These are phyloP conservation scores for Bombyx huttoni DNA, from an alignment of 2,888 invertebrate species.

Conservation along the genomic window DNA sequence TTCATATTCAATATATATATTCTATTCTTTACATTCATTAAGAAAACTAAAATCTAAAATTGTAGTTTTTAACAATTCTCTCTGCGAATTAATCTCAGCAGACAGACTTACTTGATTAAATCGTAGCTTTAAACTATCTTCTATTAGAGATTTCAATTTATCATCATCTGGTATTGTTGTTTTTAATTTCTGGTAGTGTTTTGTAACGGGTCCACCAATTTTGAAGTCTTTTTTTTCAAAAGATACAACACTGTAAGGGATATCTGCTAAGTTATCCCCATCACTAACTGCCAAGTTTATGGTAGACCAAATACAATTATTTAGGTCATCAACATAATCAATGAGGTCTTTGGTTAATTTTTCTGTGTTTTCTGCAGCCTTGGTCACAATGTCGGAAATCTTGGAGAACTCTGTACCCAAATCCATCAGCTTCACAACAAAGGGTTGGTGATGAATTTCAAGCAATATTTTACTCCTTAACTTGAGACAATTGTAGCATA, in stretches of 20 bases:
- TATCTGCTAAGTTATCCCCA: slow-evolving; percentile 38
- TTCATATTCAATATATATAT: too few relatives aligned
- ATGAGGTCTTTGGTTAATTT: slow-evolving; percentile 36
- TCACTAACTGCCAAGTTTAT: slow-evolving; percentile 47
- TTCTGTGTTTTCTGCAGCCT: slow-evolving; percentile 44
- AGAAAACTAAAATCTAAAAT: slow-evolving; percentile 54
- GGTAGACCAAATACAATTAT: slow-evolving; percentile 52
- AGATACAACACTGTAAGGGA: slow-evolving; percentile 61
- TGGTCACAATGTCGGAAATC: slow-evolving; percentile 47
- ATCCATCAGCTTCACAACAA: slow-evolving; percentile 53
- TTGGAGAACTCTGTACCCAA: slow-evolving; percentile 53
- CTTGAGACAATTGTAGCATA: slow-evolving; percentile 71
- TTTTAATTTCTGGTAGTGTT: slow-evolving; percentile 32
- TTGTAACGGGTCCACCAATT: slow-evolving; percentile 55
- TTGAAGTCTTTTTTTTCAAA: slow-evolving; percentile 60
- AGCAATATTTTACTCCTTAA: slow-evolving; percentile 60
- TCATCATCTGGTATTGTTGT: slow-evolving; percentile 34
- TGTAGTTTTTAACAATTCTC: slow-evolving; percentile 34
- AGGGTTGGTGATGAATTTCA: slow-evolving; percentile 51
- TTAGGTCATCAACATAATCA: slow-evolving; percentile 39
- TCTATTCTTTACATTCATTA: slow-evolving; percentile 16
- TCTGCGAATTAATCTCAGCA: slow-evolving; percentile 43
- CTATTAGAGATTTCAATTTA: slow-evolving; percentile 45
- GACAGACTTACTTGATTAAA: slow-evolving; percentile 38
- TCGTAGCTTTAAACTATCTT: slow-evolving; percentile 53